Evolutionary conservation across 1,140 invertebrate species (phyloP).

Genomic region (Macrotrachela quadricornifera): DNA sequence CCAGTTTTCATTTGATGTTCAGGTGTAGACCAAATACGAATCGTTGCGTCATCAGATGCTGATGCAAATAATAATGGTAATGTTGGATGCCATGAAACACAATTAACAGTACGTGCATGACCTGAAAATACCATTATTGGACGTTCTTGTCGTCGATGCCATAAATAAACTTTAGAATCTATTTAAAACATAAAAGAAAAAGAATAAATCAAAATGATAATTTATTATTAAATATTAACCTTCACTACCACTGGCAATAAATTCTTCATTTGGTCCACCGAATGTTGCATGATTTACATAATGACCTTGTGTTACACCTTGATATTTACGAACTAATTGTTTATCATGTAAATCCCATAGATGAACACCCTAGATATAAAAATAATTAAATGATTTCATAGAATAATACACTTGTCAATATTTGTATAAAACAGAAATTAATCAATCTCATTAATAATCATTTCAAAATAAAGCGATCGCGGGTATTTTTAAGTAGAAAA

Average conservation of each 20-base stretch:
- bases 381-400: too few relatives aligned
- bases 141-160: constrained; percentile 68
- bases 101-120: constrained; percentile 82
- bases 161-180: constrained; percentile 75
- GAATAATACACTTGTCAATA: too few relatives aligned
- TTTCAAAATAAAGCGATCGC: too few relatives aligned
- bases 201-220: too few relatives aligned
- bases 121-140: constrained; percentile 67
- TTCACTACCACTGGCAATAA: constrained; percentile 91
- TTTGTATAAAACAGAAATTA: too few relatives aligned
- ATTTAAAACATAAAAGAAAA: too few relatives aligned
- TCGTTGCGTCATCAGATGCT: constrained; percentile 80
- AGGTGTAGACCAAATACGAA: constrained; percentile 54
- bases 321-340: constrained; percentile 67
- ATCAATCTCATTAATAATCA: too few relatives aligned
- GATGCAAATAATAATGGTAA: constrained; percentile 80
- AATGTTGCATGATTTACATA: constrained; percentile 94
- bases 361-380: constrained; percentile 60
- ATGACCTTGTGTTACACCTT: constrained; percentile 81
- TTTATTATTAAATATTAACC: too few relatives aligned
- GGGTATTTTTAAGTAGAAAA: too few relatives aligned
- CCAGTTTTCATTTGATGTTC: too few relatives aligned
- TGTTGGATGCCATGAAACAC: constrained; percentile 87
- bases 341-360: constrained; percentile 79
- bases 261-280: constrained; percentile 88